phyloP scores from a whole-genome alignment of 2,113 vertebrate species.

The Kryptolebias marmoratus region DNA sequence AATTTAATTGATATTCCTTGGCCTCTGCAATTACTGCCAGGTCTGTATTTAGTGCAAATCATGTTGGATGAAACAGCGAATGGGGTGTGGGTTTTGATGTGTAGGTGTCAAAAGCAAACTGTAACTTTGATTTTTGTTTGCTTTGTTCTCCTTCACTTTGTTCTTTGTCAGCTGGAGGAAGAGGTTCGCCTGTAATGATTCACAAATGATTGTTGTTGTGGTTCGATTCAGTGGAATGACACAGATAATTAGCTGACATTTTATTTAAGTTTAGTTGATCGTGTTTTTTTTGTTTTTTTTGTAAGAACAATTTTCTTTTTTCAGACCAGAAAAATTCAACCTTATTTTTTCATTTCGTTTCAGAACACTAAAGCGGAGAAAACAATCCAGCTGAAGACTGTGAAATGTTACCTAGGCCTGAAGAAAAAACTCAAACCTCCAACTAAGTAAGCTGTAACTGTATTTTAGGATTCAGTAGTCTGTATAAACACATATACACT shows the following conservation, averaged over 20 bases:
- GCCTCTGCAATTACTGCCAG: constrained; percentile 52
- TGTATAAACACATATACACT: too few species aligned
- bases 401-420: constrained; percentile 92
- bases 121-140: constrained; percentile 43
- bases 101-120: constrained; percentile 50
- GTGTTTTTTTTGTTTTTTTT: not conserved
- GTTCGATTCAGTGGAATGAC: constrained; percentile 10
- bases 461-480: not conserved
- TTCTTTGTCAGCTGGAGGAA: constrained; percentile 38
- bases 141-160: constrained; percentile 52
- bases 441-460: constrained; percentile 55
- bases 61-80: constrained; percentile 16
- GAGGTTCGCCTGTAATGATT: constrained; percentile 31
- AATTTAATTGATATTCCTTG: constrained; percentile 73
- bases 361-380: constrained; percentile 92
- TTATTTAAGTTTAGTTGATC: not conserved
- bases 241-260: constrained; percentile 10
- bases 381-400: constrained; percentile 80
- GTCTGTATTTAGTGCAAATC: constrained; percentile 43
- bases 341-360: not conserved
- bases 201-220: constrained; percentile 8
- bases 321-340: too few species aligned
- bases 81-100: constrained; percentile 37
- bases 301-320: not conserved
- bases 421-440: constrained; percentile 93